These are phyloP conservation scores for Allygus modestus DNA, from an alignment of 2,888 invertebrate genomes.

Conservation along the genomic window DNA sequence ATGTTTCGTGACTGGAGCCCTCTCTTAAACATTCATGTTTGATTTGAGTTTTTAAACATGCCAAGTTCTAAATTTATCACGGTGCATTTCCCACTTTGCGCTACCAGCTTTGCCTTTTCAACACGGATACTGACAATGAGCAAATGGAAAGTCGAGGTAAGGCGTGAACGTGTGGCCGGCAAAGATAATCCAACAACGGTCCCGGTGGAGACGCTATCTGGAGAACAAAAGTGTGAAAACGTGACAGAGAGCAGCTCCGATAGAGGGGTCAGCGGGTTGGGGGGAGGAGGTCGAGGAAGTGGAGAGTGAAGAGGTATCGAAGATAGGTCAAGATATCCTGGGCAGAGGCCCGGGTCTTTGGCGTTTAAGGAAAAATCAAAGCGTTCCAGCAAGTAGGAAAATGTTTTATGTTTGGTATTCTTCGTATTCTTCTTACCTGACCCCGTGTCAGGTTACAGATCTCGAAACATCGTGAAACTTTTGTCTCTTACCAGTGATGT, in stretches of 20 bases:
- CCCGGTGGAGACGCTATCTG: conserved; percentile 4
- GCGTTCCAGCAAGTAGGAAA: too few relatives aligned
- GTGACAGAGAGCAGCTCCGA: conserved; percentile 3
- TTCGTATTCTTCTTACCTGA: too few relatives aligned
- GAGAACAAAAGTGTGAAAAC: conserved; percentile 34
- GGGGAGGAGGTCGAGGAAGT: conserved; percentile 24
- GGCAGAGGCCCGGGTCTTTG: too few relatives aligned
- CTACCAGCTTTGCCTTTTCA: neutral
- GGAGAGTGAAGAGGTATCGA: neutral
- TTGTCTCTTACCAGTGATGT: too few relatives aligned
- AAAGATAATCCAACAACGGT: conserved; percentile 12
- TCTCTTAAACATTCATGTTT: too few relatives aligned
- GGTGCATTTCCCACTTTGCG: neutral
- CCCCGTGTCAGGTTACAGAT: too few relatives aligned
- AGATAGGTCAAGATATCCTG: conserved; percentile 1
- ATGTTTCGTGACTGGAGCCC: too few relatives aligned
- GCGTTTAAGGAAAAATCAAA: too few relatives aligned
- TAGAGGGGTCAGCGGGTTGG: conserved; percentile 5
- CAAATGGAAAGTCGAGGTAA: conserved; percentile 11
- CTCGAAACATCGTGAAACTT: too few relatives aligned
- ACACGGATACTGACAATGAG: conserved; percentile 10
- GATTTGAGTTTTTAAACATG: too few relatives aligned
- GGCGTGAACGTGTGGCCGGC: conserved; percentile 29
- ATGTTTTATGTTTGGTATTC: too few relatives aligned
- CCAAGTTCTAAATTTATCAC: too few relatives aligned